A percentile compares a stretch with the other conserved stretches of the same genome.
Conservation (phyloP, 2,113 vertebrate species). For the Actenoides lindsayi region DNA sequence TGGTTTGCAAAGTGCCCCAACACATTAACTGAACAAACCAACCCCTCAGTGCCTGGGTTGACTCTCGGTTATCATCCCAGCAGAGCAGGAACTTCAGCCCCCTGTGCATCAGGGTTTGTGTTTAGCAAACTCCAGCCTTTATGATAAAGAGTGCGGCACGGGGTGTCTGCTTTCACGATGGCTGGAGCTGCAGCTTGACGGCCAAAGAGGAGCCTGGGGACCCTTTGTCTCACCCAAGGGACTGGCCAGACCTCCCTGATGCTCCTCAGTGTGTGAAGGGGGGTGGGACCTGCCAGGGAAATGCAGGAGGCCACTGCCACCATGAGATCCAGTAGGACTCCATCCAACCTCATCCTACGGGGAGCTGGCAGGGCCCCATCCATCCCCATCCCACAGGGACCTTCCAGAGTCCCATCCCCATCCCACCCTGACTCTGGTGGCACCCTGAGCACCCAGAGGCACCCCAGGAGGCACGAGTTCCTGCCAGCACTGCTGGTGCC, state of each 20-base stretch:
- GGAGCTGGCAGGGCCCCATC: background rate
- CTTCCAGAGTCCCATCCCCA: background rate
- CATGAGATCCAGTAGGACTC: background rate
- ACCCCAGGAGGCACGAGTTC: accelerated
- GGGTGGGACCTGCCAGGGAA: background rate
- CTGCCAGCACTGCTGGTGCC: background rate
- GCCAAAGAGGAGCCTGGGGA: background rate
- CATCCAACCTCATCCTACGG: background rate
- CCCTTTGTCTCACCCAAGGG: background rate
- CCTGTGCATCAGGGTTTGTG: background rate
- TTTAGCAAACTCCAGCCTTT: background rate
- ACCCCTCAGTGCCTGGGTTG: background rate
- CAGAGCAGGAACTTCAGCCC: background rate
- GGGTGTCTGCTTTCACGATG: background rate
- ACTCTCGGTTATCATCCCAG: background rate
- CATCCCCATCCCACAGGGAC: background rate
- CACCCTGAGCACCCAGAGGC: background rate
- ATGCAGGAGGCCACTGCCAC: background rate
- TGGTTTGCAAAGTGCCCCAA: background rate
- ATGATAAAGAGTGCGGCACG: background rate
- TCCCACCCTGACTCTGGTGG: background rate
- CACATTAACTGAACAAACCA: background rate
- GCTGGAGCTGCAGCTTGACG: background rate
- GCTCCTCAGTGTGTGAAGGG: background rate
- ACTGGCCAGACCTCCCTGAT: background rate